A percentile compares a stretch with the other conserved stretches of the same genome.
Conservation (phyloP, 1,140 invertebrate species). For the Drosophila miranda region DNA sequence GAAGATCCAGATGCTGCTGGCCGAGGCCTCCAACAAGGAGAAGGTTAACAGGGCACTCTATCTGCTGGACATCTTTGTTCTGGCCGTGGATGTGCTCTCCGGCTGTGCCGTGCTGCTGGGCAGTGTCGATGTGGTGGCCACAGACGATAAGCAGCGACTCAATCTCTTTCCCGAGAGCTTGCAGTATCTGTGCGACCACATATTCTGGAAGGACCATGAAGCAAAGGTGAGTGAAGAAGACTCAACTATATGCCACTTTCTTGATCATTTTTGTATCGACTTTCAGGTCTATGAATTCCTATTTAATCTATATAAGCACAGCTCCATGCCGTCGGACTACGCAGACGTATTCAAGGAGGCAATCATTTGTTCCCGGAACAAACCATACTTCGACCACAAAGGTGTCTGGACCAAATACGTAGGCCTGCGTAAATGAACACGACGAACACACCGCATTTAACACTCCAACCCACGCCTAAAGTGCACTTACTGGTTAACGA, state of each 20-base stretch:
- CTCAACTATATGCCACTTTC: too few relatives aligned
- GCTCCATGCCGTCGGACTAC: constrained; percentile 57
- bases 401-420: constrained; percentile 82
- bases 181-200: constrained; percentile 72
- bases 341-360: constrained; percentile 69
- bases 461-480: constrained; percentile 43
- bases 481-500: constrained; percentile 64
- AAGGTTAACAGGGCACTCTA: constrained; percentile 82
- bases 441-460: constrained; percentile 38
- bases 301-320: constrained; percentile 73
- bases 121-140: constrained; percentile 74
- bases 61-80: constrained; percentile 85
- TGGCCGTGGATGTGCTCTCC: constrained; percentile 84
- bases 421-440: constrained; percentile 71
- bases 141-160: constrained; percentile 60
- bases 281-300: constrained; percentile 79
- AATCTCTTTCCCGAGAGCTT: constrained; percentile 75
- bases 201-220: constrained; percentile 81
- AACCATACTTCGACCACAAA: constrained; percentile 76
- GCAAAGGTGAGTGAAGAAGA: constrained; percentile 50
- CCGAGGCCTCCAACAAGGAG: constrained; percentile 82
- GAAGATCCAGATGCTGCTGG: constrained; percentile 82
- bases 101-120: constrained; percentile 82
- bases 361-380: constrained; percentile 77
- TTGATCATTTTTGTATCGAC: not conserved